Conservation (phyloP, 2,113 vertebrate species). For the Arothron firmamentum region DNA sequence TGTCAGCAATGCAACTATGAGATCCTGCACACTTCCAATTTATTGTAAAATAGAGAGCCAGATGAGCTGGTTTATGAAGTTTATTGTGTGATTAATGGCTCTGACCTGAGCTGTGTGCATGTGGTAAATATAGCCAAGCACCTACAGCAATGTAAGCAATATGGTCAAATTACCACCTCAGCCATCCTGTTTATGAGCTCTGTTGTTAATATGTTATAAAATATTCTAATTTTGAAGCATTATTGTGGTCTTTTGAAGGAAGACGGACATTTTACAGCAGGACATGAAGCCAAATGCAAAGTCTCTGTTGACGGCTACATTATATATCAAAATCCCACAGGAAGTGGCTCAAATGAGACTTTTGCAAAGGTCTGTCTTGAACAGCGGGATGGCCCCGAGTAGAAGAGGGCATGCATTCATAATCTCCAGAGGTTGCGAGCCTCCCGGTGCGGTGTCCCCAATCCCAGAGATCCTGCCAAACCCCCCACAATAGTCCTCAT, state of each 20-base stretch:
- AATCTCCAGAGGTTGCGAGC: slow-evolving; percentile 52
- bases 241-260: too few species aligned
- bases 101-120: slow-evolving; percentile 1
- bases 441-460: slow-evolving; percentile 48
- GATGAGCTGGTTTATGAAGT: background rate
- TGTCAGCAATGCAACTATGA: background rate
- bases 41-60: slow-evolving; percentile 1
- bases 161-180: slow-evolving; percentile 1
- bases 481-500: slow-evolving; percentile 31
- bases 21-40: background rate
- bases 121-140: background rate
- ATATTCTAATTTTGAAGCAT: background rate
- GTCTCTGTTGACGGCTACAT: background rate
- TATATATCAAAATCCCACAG: slow-evolving; percentile 16
- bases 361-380: slow-evolving; percentile 1
- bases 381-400: slow-evolving; percentile 4
- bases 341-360: slow-evolving; percentile 17
- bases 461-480: slow-evolving; percentile 8
- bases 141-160: slow-evolving; percentile 20
- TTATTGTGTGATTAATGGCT: slow-evolving; percentile 10
- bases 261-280: too few species aligned
- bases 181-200: slow-evolving; percentile 8
- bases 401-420: slow-evolving; percentile 32
- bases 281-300: slow-evolving; percentile 2
- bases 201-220: slow-evolving; percentile 10